Conservation (phyloP, 2,888 invertebrate species). For the Marasmarcha lunaedactyla region DNA sequence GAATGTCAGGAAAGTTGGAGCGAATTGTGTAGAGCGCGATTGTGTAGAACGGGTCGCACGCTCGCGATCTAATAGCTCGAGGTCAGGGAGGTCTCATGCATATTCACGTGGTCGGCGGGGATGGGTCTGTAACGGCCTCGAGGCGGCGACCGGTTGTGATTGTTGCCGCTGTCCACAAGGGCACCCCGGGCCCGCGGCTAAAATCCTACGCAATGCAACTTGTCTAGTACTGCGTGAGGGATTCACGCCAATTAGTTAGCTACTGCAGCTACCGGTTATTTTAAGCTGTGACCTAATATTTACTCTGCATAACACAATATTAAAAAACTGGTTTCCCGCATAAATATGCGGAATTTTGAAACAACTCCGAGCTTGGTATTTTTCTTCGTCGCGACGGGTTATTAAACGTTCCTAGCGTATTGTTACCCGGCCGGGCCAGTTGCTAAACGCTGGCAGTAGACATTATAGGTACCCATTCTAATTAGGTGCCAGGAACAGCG, state of each 20-base stretch:
- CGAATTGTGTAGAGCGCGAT: constrained; percentile 50
- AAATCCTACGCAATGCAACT: constrained; percentile 17
- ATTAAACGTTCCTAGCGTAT: constrained; percentile 29
- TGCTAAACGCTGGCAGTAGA: constrained; percentile 45
- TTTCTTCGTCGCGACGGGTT: constrained; percentile 31
- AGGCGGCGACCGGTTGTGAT: constrained; percentile 56
- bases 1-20: constrained; percentile 24
- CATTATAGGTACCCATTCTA: constrained; percentile 47
- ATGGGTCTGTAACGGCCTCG: constrained; percentile 59
- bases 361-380: no score
- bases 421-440: constrained; percentile 46
- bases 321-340: no score
- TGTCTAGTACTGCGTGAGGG: no score
- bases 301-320: no score
- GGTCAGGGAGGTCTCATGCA: constrained; percentile 64
- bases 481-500: constrained; percentile 52
- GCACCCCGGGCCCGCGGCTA: constrained; percentile 26
- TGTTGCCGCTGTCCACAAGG: constrained; percentile 33
- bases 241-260: no score
- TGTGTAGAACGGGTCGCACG: constrained; percentile 50
- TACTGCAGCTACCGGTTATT: no score
- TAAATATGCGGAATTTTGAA: no score
- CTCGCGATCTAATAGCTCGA: constrained; percentile 60
- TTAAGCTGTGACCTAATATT: no score
- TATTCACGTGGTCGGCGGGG: constrained; percentile 41